Evolutionary conservation across 2,113 vertebrate genomes (phyloP), one percentile per base, ranked within the genome.

Genomic region (Gymnogyps californianus): DNA sequence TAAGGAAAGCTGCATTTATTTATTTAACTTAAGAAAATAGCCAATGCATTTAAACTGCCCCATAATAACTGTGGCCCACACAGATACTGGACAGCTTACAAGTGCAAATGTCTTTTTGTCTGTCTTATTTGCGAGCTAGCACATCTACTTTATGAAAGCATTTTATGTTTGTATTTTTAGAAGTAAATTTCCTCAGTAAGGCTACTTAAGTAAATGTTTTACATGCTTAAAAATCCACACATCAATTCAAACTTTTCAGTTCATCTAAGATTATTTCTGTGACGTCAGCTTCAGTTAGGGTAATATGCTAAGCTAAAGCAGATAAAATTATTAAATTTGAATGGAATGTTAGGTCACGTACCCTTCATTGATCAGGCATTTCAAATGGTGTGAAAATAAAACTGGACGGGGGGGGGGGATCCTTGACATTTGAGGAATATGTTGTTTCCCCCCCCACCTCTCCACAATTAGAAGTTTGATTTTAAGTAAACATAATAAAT

Each of bases 251-350:
- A 51, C n/a, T 90, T 93, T 59, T 61, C 11, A 54, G 44, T 77
- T 96, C 16, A 54, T 66, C n/a, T 62, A 26, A 81, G 67, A 58
- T 89, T 87, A 82, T 95, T 91, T 92, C 66, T 86, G 16, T 79
- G 61, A 8, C 2, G 11, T 59, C 83, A 89, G 28, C 64, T 90
- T 92, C 36, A 9, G 11, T 61, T 59, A 44, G 58, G 77, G 61
- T 93, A 54, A 85, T 66, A 31, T 3, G 3, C 26, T 83, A 66
- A 80, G 61, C 47, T 75, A 77, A 94, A 77, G 74, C 75, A 84
- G 34, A 47, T 65, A 70, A 49, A 65, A 38, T 78, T 67, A 38
- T 36, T 69, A 4, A 84, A 91, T 54, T 36, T 44, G 76, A 91
- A 66, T 34, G 57, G 46, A 82, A 32, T 15, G 13, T 65, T 93